Base-by-base conservation (phyloP, 2,888 invertebrate genomes). In the Polyommatus iphigenia region DNA sequence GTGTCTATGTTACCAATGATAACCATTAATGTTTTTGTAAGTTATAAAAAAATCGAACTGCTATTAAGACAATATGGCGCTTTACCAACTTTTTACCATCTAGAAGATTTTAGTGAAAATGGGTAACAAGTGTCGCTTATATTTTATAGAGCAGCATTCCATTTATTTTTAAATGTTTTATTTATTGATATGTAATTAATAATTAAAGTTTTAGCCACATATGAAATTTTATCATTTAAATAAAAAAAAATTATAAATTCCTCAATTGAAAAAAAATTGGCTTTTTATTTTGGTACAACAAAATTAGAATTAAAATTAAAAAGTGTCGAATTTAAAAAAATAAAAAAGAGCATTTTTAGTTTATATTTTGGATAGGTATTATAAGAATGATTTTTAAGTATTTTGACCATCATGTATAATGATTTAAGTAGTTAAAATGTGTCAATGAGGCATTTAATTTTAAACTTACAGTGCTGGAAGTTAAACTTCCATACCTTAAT, bases 391-490 rank as follows among this genome's bases (percentile, higher is more conserved):
- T 50, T 50, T 18, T 54, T 54, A 18, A 54, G n/a, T 20, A 24
- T 24, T 24, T 62, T 62, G 62, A 62, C 62, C 1, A 62, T 24
- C 3, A 13, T 4, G 24, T 62, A 62, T 62, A 4, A 20, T 10
- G 46, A 24, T 46, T 50, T 46, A 73, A 24, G 20, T 46, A 73
- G 36, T 24, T 29, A 20, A 24, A 46, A 18, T 36, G 41, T 72
- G 57, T 76, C 13, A 32, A 32, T 59, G n/a, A 24, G 62, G 20
- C 59, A 76, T 62, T 76, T 59, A 62, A 59, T n/a, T 59, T n/a
- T n/a, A 32, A n/a, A 10, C n/a, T 24, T 50, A 73, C 24, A 18
- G 5, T 20, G 41, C n/a, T 41, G 32, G 41, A 46, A 46, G 41
- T 46, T 3, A 24, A 24, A 73, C 73, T 73, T 73, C 46, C 24